Base-by-base conservation (phyloP, 2,888 invertebrate species). In the Trichacis sp. region DNA sequence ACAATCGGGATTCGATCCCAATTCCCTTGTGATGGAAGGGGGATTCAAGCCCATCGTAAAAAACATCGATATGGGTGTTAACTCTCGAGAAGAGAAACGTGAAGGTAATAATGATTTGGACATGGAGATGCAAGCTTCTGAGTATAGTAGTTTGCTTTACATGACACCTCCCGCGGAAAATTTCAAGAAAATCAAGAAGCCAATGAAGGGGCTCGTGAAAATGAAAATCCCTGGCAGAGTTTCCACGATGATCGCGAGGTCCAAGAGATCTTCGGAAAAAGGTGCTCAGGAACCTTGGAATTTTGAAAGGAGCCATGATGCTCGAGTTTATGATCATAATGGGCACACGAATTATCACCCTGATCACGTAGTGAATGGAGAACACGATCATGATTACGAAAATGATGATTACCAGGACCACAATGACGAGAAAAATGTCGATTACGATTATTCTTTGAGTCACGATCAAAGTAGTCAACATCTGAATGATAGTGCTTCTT, bases 21-120 rank as follows among this genome's bases (percentile, higher is more conserved):
- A 90, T 70, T 91, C 93, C 0, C 90, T 95, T 3, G 91, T 94
- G 0, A 90, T 94, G 11, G 94, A 95, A 84, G 90, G 93, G 58
- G 94, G 94, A 0, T 95, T 95, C 76, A 92, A 91, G 69, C 94
- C 95, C 0, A 94, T 94, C 17, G 88, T 91, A 6, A 85, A 88
- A 52, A 89, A 88, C 24, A 43, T 73, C 1, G 75, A 79, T 11
- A 69, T 77, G 50, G 72, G 59, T 15, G 30, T n/a, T 9, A 50
- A 19, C n/a, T 11, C 40, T 1, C 2, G 20, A 6, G 61, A 65
- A 14, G 64, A 30, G 68, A 48, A 1, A 71, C 62, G 81, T 19
- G 80, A 86, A 1, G 6, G 15, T n/a, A n/a, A n/a, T n/a, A n/a
- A n/a, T n/a, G n/a, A n/a, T n/a, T n/a, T n/a, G 87, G 89, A 91